Percentiles rank a stretch among this genome's conserved stretches.
These are phyloP conservation scores for Callipepla squamata DNA, from an alignment of 2,113 vertebrate genomes.

Conservation along the genomic window DNA sequence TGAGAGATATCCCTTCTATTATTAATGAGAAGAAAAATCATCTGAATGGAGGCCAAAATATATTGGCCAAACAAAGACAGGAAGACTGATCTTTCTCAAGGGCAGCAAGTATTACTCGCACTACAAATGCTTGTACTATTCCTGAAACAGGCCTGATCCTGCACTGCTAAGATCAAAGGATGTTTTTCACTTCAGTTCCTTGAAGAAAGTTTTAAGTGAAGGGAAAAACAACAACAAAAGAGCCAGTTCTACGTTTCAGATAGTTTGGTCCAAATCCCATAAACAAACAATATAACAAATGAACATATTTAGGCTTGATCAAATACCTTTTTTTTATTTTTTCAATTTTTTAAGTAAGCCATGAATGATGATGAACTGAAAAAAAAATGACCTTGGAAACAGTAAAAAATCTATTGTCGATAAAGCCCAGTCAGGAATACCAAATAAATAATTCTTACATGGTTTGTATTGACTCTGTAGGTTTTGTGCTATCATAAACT, in stretches of 20 bases:
- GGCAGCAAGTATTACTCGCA: background rate
- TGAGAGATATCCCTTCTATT: background rate
- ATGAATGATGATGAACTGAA: background rate
- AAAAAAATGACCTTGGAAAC: background rate
- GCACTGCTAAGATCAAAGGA: slow-evolving; percentile 9
- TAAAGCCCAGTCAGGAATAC: background rate
- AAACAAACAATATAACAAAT: background rate
- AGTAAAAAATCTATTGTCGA: background rate
- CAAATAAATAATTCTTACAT: background rate
- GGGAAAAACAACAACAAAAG: background rate
- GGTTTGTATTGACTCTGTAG: slow-evolving; percentile 25
- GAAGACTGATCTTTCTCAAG: slow-evolving; percentile 5
- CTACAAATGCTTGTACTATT: background rate
- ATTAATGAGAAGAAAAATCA: background rate
- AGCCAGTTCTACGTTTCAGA: background rate
- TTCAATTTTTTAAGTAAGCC: background rate
- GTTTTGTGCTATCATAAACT: slow-evolving; percentile 17
- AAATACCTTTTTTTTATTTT: background rate
- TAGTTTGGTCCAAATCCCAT: background rate
- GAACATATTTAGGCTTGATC: background rate
- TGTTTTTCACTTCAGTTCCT: background rate
- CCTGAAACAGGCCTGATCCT: slow-evolving; percentile 1
- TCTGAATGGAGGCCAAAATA: background rate
- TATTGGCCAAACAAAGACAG: slow-evolving; percentile 1
- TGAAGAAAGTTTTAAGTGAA: background rate